These are phyloP conservation scores for Epinephelus lanceolatus DNA, from an alignment of 2,113 vertebrate genomes.

Conservation along the genomic window DNA sequence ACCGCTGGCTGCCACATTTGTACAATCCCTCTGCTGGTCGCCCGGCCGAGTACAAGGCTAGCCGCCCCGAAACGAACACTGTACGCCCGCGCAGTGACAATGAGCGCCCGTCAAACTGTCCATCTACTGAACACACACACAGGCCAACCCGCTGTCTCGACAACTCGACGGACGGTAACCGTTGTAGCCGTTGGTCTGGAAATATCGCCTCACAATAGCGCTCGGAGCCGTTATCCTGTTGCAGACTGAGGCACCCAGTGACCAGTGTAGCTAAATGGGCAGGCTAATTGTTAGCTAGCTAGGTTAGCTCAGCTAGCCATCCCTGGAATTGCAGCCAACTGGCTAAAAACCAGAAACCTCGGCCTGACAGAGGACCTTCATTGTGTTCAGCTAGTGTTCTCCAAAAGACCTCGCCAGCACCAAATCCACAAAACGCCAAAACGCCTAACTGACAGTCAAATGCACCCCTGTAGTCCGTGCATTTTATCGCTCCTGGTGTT, in stretches of 20 bases:
- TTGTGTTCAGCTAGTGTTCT: conserved; percentile 9
- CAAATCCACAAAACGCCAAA: conserved; percentile 6
- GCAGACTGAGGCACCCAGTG: conserved; percentile 44
- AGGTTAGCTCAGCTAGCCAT: conserved; percentile 73
- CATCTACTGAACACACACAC: conserved; percentile 45
- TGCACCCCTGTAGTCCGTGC: conserved; percentile 50
- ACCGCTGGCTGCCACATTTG: conserved; percentile 70
- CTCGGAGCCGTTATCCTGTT: conserved; percentile 12
- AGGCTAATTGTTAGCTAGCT: conserved; percentile 74
- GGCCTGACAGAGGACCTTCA: conserved; percentile 51
- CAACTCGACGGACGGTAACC: conserved; percentile 3
- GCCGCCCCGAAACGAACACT: conserved; percentile 79
- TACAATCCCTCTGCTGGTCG: conserved; percentile 63
- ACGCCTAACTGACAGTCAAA: conserved; percentile 48
- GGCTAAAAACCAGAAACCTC: conserved; percentile 62
- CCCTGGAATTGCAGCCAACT: conserved; percentile 68
- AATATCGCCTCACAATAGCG: neutral
- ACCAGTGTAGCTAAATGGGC: conserved; percentile 66
- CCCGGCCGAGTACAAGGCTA: conserved; percentile 75
- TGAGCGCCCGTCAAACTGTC: conserved; percentile 66
- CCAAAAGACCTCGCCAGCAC: neutral
- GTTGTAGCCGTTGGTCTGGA: neutral
- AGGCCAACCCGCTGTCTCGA: neutral
- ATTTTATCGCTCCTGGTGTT: conserved; percentile 69
- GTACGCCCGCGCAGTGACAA: conserved; percentile 74